Evolutionary conservation across 30 jellyfish, hydroid and myxozoan species (phyloP).

Genomic region (Pelagia noctiluca): DNA sequence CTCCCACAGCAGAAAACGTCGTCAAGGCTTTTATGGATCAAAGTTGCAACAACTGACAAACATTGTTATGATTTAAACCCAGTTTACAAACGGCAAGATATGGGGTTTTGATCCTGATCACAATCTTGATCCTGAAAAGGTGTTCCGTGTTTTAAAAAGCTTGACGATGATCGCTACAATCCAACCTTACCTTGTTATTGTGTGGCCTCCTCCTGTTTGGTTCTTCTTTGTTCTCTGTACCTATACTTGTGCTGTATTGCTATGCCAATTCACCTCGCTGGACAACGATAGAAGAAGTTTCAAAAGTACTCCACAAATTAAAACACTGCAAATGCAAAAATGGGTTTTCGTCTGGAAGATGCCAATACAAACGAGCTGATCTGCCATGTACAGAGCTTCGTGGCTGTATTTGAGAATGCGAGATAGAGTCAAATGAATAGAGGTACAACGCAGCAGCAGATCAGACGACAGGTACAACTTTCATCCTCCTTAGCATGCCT

Average conservation of each 20-base stretch:
- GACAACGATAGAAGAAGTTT: neutral
- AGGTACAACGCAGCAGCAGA: too few relatives aligned
- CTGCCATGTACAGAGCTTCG: constrained; percentile 2
- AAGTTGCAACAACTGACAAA: neutral
- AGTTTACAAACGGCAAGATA: neutral
- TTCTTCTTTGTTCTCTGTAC: too few relatives aligned
- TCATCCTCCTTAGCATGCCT: too few relatives aligned
- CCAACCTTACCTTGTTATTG: too few relatives aligned
- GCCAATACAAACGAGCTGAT: neutral
- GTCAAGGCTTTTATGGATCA: neutral
- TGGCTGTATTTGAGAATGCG: too few relatives aligned
- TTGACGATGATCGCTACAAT: too few relatives aligned
- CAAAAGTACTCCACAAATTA: neutral
- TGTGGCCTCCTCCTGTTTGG: too few relatives aligned
- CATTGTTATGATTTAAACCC: neutral
- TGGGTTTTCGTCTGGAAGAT: neutral
- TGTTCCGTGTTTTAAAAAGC: too few relatives aligned
- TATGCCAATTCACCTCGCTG: neutral
- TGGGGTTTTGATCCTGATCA: neutral
- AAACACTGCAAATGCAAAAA: neutral
- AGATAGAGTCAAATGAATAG: too few relatives aligned
- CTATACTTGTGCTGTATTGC: too few relatives aligned
- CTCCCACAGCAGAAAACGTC: neutral
- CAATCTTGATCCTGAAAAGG: too few relatives aligned
- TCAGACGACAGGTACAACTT: too few relatives aligned